Conservation (phyloP, 2,113 vertebrate species). For the Mormyrus lacerda region DNA sequence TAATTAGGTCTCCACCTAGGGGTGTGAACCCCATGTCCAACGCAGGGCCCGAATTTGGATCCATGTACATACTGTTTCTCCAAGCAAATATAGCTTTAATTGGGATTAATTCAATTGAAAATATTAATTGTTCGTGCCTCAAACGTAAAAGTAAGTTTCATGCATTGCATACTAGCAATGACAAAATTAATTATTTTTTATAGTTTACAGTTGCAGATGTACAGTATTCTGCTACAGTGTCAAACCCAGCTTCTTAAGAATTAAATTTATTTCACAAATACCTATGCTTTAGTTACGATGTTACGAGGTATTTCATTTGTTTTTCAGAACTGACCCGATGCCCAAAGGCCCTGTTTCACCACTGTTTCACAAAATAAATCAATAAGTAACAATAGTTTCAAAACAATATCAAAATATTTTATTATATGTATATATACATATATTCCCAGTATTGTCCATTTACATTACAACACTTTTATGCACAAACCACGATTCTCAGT, state of each 20-base stretch:
- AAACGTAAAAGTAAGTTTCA: neutral
- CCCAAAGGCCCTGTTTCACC: neutral
- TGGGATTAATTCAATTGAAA: neutral
- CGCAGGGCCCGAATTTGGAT: neutral
- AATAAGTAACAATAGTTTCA: neutral
- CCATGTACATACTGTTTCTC: neutral
- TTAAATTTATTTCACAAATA: neutral
- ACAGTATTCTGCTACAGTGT: neutral
- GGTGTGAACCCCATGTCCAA: neutral
- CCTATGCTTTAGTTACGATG: neutral
- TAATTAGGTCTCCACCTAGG: neutral
- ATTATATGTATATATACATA: neutral
- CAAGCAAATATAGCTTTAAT: neutral
- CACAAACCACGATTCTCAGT: neutral
- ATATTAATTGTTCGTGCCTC: neutral
- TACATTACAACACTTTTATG: neutral
- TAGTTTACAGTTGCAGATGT: neutral
- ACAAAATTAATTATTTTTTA: neutral
- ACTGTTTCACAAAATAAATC: neutral
- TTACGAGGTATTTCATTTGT: neutral
- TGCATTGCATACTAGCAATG: neutral
- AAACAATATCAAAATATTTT: neutral
- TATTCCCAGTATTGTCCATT: neutral
- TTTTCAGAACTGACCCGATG: neutral
- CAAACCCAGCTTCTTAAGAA: neutral